These are phyloP conservation scores for Podarcis raffonei DNA, from an alignment of 2,113 vertebrate genomes.

Conservation along the genomic window DNA sequence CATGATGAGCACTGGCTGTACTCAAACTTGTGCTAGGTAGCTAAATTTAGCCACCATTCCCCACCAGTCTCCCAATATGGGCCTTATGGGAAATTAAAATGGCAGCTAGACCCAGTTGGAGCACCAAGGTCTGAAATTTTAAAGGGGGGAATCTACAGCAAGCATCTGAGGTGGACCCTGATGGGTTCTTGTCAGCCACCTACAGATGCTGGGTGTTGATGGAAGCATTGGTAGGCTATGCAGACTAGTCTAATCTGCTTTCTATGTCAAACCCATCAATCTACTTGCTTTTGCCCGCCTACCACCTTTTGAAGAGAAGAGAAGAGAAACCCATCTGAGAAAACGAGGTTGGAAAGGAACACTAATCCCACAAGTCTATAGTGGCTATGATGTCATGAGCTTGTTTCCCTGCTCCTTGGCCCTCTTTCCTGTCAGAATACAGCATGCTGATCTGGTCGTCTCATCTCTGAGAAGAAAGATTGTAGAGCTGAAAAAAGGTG, in stretches of 20 bases:
- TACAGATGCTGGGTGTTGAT: no score
- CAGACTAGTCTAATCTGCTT: background rate
- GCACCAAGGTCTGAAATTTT: background rate
- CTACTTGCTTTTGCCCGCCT: background rate
- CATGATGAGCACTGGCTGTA: background rate
- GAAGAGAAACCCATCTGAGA: background rate
- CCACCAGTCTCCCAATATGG: background rate
- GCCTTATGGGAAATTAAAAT: background rate
- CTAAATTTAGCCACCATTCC: background rate
- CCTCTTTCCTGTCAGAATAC: background rate
- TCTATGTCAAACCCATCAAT: background rate
- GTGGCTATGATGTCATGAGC: background rate
- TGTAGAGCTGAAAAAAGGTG: background rate
- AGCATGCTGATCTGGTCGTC: background rate
- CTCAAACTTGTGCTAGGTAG: background rate
- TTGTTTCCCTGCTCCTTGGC: background rate
- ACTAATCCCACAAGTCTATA: background rate
- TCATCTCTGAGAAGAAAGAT: background rate
- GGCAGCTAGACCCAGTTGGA: background rate
- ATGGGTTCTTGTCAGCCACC: no score
- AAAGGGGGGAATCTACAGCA: no score
- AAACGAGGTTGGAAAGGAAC: background rate
- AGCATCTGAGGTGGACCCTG: no score
- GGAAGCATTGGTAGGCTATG: no score
- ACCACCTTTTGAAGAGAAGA: background rate